Percentiles rank a stretch among this genome's conserved stretches.
Evolutionary conservation across 2,888 invertebrate genomes (phyloP).

Genomic region (Melikaiella ostensackeni): DNA sequence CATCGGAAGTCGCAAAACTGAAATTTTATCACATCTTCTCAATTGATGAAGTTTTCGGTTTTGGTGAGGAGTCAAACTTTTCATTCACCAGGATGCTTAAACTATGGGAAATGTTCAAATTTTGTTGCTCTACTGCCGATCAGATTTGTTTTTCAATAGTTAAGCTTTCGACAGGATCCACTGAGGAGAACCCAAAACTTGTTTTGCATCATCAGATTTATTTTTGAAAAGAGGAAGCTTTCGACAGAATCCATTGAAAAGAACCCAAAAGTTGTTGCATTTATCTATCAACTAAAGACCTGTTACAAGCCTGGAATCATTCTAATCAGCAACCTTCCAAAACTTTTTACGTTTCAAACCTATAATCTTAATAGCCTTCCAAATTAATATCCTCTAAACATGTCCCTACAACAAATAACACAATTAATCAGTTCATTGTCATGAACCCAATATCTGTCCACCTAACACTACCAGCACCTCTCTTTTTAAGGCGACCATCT

Average conservation of each 20-base stretch:
- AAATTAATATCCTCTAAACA: not conserved
- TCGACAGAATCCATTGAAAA: too few species aligned
- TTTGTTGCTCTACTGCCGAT: too few species aligned
- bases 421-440: not conserved
- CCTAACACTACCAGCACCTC: not conserved
- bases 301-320: not conserved
- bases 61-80: too few species aligned
- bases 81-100: too few species aligned
- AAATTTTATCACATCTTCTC: constrained; percentile 1
- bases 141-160: too few species aligned
- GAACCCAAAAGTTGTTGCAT: too few species aligned
- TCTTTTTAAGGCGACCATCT: not conserved
- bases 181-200: too few species aligned
- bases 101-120: too few species aligned
- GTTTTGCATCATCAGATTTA: not conserved
- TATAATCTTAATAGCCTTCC: not conserved
- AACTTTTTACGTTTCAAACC: not conserved
- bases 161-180: too few species aligned
- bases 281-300: not conserved
- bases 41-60: too few species aligned
- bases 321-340: not conserved
- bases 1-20: not conserved
- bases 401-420: not conserved
- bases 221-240: too few species aligned
- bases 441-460: not conserved